Percentiles rank a stretch among this genome's conserved stretches.
Evolutionary conservation across 2,797 vertebrate genomes (phyloP).

Genomic region (Austrolebias charrua): DNA sequence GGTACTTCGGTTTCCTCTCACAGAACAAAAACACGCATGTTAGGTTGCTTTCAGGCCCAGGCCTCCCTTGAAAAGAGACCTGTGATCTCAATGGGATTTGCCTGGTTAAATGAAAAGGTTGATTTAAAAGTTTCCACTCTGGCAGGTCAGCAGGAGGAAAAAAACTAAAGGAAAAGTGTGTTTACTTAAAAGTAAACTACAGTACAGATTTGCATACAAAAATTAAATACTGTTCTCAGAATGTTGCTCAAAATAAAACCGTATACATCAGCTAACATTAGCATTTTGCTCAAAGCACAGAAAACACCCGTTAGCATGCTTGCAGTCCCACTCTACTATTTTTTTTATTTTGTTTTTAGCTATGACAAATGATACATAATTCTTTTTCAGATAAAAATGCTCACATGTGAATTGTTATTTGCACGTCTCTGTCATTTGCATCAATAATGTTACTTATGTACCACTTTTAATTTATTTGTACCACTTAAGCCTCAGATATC

Average conservation of each 20-base stretch:
- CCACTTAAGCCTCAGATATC: conserved; percentile 7
- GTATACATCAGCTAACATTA: background rate
- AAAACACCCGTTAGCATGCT: background rate
- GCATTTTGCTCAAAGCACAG: background rate
- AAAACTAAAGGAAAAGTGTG: background rate
- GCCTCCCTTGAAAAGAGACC: no score
- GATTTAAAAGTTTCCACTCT: no score
- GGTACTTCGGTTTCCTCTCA: no score
- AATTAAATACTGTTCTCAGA: background rate
- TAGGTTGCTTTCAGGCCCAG: no score
- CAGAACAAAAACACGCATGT: no score
- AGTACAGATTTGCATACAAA: conserved; percentile 6
- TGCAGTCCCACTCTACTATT: background rate
- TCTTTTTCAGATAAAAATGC: conserved; percentile 14
- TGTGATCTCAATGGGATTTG: no score
- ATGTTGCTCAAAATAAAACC: background rate
- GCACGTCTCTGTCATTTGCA: conserved; percentile 5
- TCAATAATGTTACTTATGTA: conserved; percentile 17
- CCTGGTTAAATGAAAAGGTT: no score
- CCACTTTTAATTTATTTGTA: background rate
- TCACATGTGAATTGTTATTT: conserved; percentile 26
- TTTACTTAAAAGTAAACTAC: conserved; percentile 10
- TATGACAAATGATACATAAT: conserved; percentile 6
- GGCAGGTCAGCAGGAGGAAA: conserved; percentile 1
- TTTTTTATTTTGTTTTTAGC: conserved; percentile 6